Conservation (phyloP, 2,888 invertebrate species). For the Drosophila hamatofila region DNA sequence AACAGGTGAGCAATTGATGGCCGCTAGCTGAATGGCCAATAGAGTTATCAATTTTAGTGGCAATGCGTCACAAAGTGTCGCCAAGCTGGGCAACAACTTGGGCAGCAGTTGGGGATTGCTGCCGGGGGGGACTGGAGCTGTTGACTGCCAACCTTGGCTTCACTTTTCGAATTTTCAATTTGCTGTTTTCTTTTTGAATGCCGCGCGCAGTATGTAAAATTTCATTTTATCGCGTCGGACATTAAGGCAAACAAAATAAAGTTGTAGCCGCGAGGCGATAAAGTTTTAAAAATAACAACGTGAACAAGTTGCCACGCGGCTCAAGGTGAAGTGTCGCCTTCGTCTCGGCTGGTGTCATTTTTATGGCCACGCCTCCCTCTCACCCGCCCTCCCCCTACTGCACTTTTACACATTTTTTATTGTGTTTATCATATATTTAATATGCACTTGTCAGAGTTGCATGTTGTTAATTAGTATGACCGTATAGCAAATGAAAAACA, state of each 20-base stretch:
- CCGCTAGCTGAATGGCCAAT: conserved; percentile 65
- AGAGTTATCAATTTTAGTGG: conserved; percentile 79
- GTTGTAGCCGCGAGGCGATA: conserved; percentile 60
- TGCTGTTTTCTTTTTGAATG: conserved; percentile 40
- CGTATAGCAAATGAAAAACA: conserved; percentile 26
- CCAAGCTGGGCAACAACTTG: conserved; percentile 22
- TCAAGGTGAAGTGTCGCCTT: conserved; percentile 72
- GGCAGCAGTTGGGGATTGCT: neutral
- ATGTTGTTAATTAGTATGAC: conserved; percentile 53
- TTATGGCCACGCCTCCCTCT: conserved; percentile 40
- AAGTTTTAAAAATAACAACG: conserved; percentile 38
- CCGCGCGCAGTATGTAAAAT: conserved; percentile 66
- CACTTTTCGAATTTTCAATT: conserved; percentile 32
- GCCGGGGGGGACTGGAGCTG: neutral
- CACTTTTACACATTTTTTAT: conserved; percentile 42
- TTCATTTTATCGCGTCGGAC: conserved; percentile 64
- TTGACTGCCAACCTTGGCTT: conserved; percentile 55
- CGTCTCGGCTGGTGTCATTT: conserved; percentile 60
- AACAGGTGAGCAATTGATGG: conserved; percentile 73
- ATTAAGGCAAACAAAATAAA: conserved; percentile 65
- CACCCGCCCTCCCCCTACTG: neutral
- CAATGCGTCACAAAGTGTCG: conserved; percentile 72
- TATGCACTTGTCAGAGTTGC: conserved; percentile 45
- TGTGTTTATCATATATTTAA: conserved; percentile 39
- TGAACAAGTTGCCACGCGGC: conserved; percentile 44